Conservation (phyloP, 2,888 invertebrate species). For the Dimorphilus gyrociliatus region DNA sequence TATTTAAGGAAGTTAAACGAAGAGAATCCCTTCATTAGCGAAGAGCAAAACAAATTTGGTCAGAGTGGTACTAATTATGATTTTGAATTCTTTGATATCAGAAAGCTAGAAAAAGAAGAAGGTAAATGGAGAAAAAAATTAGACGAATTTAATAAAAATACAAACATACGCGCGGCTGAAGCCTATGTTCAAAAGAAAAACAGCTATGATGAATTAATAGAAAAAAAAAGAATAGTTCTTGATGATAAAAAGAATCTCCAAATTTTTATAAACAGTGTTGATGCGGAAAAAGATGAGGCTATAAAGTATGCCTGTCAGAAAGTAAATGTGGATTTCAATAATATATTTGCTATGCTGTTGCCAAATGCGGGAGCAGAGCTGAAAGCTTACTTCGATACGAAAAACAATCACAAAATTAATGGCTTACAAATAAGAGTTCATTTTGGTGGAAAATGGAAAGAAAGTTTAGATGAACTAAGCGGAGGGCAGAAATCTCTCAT, state of each 20-base stretch:
- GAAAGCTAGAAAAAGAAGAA: too few species aligned
- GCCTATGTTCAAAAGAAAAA: not conserved
- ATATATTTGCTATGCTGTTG: constrained; percentile 75
- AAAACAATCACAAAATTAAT: constrained; percentile 56
- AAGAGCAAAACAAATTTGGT: too few species aligned
- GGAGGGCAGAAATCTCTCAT: constrained; percentile 89
- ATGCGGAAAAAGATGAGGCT: constrained; percentile 71
- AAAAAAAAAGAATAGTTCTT: constrained; percentile 54
- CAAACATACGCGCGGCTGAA: not conserved
- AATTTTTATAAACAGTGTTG: constrained; percentile 66
- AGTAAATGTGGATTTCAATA: constrained; percentile 78
- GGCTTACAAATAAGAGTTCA: constrained; percentile 80
- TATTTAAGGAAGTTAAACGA: too few species aligned
- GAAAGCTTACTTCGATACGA: constrained; percentile 52
- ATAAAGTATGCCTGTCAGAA: constrained; percentile 60
- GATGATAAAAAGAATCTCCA: constrained; percentile 56
- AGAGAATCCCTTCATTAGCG: too few species aligned
- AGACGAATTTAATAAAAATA: not conserved
- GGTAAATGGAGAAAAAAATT: not conserved
- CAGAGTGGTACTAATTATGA: too few species aligned
- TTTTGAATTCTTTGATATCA: too few species aligned
- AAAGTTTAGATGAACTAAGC: constrained; percentile 80
- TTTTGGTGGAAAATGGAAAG: constrained; percentile 86
- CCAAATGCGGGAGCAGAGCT: constrained; percentile 77
- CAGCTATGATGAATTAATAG: constrained; percentile 52